Base-by-base conservation (phyloP, 2,113 vertebrate species). In the Hyaena hyaena region DNA sequence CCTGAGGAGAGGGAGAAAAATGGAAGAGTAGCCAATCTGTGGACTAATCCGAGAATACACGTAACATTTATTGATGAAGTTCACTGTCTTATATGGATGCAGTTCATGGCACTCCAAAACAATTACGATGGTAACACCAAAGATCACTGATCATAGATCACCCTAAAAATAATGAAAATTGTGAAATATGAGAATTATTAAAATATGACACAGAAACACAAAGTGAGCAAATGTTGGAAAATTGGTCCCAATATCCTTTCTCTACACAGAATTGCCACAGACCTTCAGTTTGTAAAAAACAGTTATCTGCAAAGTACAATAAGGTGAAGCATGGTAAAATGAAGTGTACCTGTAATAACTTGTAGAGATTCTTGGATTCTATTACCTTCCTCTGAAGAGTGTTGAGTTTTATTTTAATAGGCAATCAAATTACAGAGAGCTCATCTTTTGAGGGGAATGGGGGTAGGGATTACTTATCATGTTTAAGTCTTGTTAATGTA, bases 381-480 rank as follows among this genome's bases (percentile, higher is more conserved):
- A 10, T 88, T 85, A 69, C 39, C 14, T 76, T 93, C 50, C n/a
- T 77, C 61, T 87, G 65, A 88, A 61, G 17, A 39, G n/a, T 61
- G 17, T 55, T 88, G 26, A 53, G 50, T 85, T 91, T 95, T 90
- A 73, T 93, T 88, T 95, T 87, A 96, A 48, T 85, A 50, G 55
- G 71, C 10, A 71, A 19, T 79, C 95, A 83, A 77, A 63, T 93
- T 90, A 45, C 58, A 26, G 45, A 28, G 55, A 95, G 55, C 17
- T 91, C 31, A 58, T 61, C 21, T 21, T 80, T 43, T 50, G 3
- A 5, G 26, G 19, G 23, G 24, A 24, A 28, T 1, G 24, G 12
- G 21, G 12, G 12, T 24, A 31, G 43, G n/a, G 24, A 31, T 50
- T 80, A 39, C 7, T 50, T 66, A 33, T 4, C 39, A 7, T 35